These are phyloP conservation scores for Caradrina kadenii DNA, from an alignment of 2,888 invertebrate species.

Conservation along the genomic window DNA sequence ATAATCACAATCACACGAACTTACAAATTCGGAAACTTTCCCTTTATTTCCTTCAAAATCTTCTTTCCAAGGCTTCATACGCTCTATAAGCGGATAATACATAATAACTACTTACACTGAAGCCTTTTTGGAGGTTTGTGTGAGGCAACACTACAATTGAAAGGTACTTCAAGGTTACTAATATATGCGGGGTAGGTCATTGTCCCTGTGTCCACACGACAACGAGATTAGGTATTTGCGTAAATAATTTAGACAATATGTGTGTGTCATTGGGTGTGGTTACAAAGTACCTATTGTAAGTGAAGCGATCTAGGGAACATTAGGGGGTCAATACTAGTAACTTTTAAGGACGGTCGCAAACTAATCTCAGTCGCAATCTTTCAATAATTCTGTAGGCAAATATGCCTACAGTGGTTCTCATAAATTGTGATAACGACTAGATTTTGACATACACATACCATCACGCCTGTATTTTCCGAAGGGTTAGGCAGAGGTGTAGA, in stretches of 20 bases:
- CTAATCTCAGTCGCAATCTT: too few species aligned
- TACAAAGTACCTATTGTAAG: too few species aligned
- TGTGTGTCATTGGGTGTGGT: neutral
- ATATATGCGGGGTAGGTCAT: conserved; percentile 48
- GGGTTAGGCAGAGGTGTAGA: too few species aligned
- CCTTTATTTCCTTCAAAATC: conserved; percentile 27
- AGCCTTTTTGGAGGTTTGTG: conserved; percentile 55
- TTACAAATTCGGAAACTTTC: conserved; percentile 38
- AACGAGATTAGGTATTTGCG: conserved; percentile 11
- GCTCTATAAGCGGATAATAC: conserved; percentile 62
- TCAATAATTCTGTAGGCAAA: too few species aligned
- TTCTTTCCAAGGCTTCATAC: conserved; percentile 55
- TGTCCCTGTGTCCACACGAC: conserved; percentile 47
- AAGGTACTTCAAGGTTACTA: conserved; percentile 64
- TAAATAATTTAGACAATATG: neutral
- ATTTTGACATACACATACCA: too few species aligned
- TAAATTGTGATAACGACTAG: too few species aligned
- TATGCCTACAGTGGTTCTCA: too few species aligned
- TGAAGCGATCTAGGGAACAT: neutral
- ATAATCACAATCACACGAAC: conserved; percentile 71
- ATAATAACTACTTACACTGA: conserved; percentile 64
- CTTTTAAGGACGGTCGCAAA: too few species aligned
- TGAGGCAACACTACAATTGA: conserved; percentile 52
- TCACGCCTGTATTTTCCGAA: too few species aligned
- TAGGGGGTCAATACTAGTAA: too few species aligned